These are phyloP conservation scores for Dryococelus australis DNA, from an alignment of 2,888 invertebrate species.

Conservation along the genomic window DNA sequence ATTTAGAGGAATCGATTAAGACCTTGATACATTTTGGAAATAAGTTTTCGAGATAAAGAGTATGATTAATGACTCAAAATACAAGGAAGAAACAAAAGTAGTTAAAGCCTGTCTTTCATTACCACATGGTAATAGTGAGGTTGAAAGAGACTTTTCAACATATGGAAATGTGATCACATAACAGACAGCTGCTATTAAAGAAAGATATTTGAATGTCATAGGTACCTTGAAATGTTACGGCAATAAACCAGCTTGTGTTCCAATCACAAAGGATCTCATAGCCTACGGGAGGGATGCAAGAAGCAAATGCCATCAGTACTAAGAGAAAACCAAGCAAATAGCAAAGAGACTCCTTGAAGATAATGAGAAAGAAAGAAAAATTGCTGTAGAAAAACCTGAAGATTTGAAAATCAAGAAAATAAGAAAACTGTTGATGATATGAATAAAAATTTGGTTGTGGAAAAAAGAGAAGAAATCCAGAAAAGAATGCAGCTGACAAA, in stretches of 20 bases:
- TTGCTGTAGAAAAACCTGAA: background rate
- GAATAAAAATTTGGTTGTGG: conserved; percentile 17
- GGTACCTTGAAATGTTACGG: background rate
- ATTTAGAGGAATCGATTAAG: background rate
- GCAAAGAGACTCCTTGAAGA: background rate
- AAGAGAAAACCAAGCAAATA: background rate
- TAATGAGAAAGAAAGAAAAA: background rate
- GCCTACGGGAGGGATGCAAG: background rate
- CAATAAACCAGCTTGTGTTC: conserved; percentile 13
- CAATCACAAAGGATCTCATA: background rate
- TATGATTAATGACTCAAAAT: conserved; percentile 20
- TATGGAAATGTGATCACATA: too few species aligned
- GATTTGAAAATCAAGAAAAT: background rate
- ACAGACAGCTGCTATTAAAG: background rate
- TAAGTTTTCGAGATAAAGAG: conserved; percentile 21
- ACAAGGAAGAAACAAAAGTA: background rate
- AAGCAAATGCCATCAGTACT: conserved; percentile 22
- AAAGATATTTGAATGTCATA: background rate
- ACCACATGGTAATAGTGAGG: too few species aligned
- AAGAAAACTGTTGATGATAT: conserved; percentile 17
- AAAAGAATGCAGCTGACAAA: conserved; percentile 4
- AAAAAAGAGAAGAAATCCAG: background rate
- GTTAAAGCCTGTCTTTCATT: too few species aligned
- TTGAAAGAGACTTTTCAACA: too few species aligned
- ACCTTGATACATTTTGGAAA: conserved; percentile 25